A percentile compares a stretch with the other conserved stretches of the same genome.
phyloP scores from a whole-genome alignment of 2,888 invertebrate genomes.

The Electrophaes corylata region DNA sequence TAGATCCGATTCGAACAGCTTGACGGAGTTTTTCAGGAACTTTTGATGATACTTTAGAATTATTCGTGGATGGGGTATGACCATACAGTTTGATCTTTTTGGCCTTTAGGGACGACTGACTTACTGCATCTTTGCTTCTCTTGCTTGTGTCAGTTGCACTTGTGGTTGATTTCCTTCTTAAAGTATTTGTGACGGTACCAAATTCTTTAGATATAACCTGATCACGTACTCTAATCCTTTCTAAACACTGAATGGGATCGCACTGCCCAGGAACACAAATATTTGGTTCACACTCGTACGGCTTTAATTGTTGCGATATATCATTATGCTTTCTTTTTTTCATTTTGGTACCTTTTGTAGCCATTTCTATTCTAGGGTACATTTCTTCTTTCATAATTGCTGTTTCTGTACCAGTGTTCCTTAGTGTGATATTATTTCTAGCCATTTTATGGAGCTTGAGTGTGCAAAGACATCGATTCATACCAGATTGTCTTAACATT shows the following conservation, averaged over 20 bases:
- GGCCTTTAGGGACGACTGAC: constrained; percentile 5
- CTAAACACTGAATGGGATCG: constrained; percentile 46
- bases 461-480: constrained; percentile 43
- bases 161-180: constrained; percentile 34
- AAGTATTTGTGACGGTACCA: constrained; percentile 25
- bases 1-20: constrained; percentile 40
- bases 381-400: constrained; percentile 29
- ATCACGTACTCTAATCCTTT: constrained; percentile 33
- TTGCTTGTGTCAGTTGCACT: constrained; percentile 11
- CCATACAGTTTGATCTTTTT: background rate
- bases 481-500: background rate
- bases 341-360: constrained; percentile 17
- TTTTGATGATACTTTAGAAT: background rate
- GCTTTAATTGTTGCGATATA: constrained; percentile 23
- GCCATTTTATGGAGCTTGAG: constrained; percentile 36
- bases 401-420: constrained; percentile 15
- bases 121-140: constrained; percentile 3
- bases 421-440: constrained; percentile 16
- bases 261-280: constrained; percentile 48
- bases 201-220: constrained; percentile 27
- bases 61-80: background rate
- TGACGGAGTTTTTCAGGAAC: constrained; percentile 11
- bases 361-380: constrained; percentile 6
- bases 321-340: constrained; percentile 16
- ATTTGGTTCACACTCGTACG: constrained; percentile 49